Percentiles rank a stretch among this genome's conserved stretches.
Evolutionary conservation across 2,113 vertebrate genomes (phyloP).

Genomic region (Blennius ocellaris): DNA sequence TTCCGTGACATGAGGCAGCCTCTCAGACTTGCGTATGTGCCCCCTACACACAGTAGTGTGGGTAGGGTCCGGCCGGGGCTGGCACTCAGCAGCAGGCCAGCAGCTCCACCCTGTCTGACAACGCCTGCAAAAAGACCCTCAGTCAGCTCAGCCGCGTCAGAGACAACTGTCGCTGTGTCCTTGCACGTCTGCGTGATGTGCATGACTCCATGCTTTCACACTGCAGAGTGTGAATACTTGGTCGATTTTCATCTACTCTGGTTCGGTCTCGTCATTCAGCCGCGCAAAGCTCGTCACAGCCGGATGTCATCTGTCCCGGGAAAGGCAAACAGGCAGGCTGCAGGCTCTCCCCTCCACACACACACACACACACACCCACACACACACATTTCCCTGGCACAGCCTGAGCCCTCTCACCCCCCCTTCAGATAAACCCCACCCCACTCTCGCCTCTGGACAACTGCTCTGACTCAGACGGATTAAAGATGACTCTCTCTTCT

Average conservation of each 20-base stretch:
- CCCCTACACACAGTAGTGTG: constrained; percentile 21
- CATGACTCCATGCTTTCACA: background rate
- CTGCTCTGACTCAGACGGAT: constrained; percentile 83
- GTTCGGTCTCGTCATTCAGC: constrained; percentile 27
- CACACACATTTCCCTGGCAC: constrained; percentile 50
- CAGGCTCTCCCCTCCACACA: constrained; percentile 56
- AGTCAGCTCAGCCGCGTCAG: too few species aligned
- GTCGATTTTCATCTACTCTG: constrained; percentile 43
- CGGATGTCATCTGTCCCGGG: constrained; percentile 72
- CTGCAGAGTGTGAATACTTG: background rate
- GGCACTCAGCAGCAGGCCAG: constrained; percentile 35
- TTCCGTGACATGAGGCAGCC: constrained; percentile 67
- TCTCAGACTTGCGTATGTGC: constrained; percentile 32
- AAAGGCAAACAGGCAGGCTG: constrained; percentile 63
- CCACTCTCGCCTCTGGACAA: constrained; percentile 73
- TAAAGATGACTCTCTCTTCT: constrained; percentile 82
- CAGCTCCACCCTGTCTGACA: constrained; percentile 67
- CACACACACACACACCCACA: constrained; percentile 50
- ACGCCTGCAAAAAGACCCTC: constrained; percentile 1
- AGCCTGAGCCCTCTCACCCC: constrained; percentile 61
- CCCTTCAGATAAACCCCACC: constrained; percentile 53
- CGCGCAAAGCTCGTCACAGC: constrained; percentile 43
- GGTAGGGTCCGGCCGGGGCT: constrained; percentile 38
- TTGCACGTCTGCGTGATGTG: background rate
- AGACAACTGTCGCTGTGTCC: background rate